A percentile compares a stretch with the other conserved stretches of the same genome.
These are phyloP conservation scores for Tetramorium alpestre DNA, from an alignment of 1,140 invertebrate species.

Conservation along the genomic window DNA sequence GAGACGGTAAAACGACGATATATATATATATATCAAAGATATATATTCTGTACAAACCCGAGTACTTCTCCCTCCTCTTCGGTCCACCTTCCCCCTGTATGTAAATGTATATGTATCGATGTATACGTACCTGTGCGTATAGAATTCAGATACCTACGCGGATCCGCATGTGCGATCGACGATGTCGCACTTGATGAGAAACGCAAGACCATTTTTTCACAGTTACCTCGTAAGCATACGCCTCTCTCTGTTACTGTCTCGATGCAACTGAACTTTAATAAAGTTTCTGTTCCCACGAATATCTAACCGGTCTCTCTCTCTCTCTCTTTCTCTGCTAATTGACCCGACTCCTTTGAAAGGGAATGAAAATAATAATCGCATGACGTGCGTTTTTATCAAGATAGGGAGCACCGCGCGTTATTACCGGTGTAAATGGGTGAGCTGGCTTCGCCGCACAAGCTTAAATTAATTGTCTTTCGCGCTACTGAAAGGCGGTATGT, in stretches of 20 bases:
- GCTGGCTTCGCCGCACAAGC: not conserved
- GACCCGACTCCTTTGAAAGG: slow-evolving; percentile 13
- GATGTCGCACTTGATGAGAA: slow-evolving; percentile 24
- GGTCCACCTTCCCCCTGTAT: slow-evolving; percentile 16
- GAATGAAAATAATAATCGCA: slow-evolving; percentile 34
- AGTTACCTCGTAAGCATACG: slow-evolving; percentile 53
- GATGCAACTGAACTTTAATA: slow-evolving; percentile 70
- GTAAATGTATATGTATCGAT: slow-evolving; percentile 66
- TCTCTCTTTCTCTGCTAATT: slow-evolving; percentile 10
- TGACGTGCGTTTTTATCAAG: slow-evolving; percentile 17
- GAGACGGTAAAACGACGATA: slow-evolving; percentile 53
- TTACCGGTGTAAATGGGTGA: not conserved
- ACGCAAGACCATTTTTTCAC: slow-evolving; percentile 65
- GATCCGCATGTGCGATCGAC: not conserved
- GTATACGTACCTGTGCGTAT: slow-evolving; percentile 66
- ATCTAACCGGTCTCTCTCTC: not conserved
- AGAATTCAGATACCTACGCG: slow-evolving; percentile 45
- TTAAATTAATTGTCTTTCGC: slow-evolving; percentile 3
- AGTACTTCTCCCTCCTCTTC: not conserved
- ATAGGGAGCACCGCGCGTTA: not conserved
- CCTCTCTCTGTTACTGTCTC: slow-evolving; percentile 55
- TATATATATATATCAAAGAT: slow-evolving; percentile 12
- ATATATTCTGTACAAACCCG: slow-evolving; percentile 63
- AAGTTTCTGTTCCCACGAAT: slow-evolving; percentile 73
- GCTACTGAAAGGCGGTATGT: not conserved